Evolutionary conservation across 35 echinoderm and acorn worm species (phyloP).

Genomic region (Ptychodera flava): DNA sequence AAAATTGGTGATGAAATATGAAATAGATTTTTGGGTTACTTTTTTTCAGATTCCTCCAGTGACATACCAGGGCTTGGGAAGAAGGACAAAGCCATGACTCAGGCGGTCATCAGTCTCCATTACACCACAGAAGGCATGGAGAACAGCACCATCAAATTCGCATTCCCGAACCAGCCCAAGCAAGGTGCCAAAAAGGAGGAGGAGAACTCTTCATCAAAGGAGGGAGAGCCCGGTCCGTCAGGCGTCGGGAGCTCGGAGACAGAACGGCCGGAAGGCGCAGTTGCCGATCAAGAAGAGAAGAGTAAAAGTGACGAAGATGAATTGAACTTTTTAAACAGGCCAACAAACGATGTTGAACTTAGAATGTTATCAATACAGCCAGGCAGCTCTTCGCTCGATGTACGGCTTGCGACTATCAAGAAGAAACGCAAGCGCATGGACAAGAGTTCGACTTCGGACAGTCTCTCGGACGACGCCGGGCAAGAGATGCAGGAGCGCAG

Average conservation of each 20-base stretch:
- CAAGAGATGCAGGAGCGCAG: neutral
- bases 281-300: neutral
- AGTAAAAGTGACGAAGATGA: slow-evolving; percentile 1
- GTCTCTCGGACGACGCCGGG: slow-evolving; percentile 22
- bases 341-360: neutral
- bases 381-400: neutral
- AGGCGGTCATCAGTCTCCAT: neutral
- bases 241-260: neutral
- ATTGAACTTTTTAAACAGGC: neutral
- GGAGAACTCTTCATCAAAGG: neutral
- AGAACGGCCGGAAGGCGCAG: neutral
- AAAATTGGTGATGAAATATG: no score
- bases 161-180: neutral
- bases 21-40: no score
- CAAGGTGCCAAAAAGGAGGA: neutral
- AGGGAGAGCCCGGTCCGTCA: neutral
- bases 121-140: neutral
- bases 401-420: neutral
- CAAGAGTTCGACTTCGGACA: slow-evolving; percentile 24
- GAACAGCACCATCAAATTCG: neutral
- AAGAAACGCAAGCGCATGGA: slow-evolving; percentile 22
- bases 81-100: neutral
- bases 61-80: neutral
- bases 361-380: neutral
- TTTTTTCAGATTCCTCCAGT: neutral